Conservation (phyloP, 2,888 invertebrate genomes). For the Oxytorus armatus region DNA sequence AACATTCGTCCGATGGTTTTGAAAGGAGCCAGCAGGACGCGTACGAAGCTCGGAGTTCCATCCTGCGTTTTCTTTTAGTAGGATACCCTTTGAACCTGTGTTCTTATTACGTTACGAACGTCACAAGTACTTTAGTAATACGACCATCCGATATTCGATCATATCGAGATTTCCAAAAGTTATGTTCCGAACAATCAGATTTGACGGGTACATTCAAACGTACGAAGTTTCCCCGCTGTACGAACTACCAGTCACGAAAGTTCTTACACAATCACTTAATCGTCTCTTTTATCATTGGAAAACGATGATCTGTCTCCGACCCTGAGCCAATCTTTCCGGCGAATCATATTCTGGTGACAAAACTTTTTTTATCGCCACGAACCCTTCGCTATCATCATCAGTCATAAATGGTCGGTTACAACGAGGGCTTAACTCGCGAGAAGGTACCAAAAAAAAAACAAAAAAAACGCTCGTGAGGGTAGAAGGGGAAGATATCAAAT, state of each 20-base stretch:
- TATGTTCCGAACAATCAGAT: too few species aligned
- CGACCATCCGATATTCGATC: background rate
- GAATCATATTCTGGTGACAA: background rate
- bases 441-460: background rate
- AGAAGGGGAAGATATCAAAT: slow-evolving; percentile 27
- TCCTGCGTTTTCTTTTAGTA: too few species aligned
- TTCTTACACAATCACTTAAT: background rate
- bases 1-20: slow-evolving; percentile 3
- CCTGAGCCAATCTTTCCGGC: background rate
- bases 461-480: too few species aligned
- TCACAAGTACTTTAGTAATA: too few species aligned
- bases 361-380: background rate
- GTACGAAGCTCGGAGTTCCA: too few species aligned
- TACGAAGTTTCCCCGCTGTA: too few species aligned
- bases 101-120: too few species aligned
- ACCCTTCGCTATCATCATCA: slow-evolving; percentile 1
- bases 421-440: background rate
- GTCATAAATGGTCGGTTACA: too few species aligned
- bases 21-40: background rate
- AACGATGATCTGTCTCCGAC: background rate
- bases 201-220: too few species aligned
- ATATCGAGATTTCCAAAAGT: too few species aligned
- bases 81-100: too few species aligned
- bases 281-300: background rate
- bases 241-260: too few species aligned